Percentiles rank a stretch among this genome's conserved stretches.
Conservation (phyloP, 2,797 vertebrate genomes). For the Propithecus perrieri region DNA sequence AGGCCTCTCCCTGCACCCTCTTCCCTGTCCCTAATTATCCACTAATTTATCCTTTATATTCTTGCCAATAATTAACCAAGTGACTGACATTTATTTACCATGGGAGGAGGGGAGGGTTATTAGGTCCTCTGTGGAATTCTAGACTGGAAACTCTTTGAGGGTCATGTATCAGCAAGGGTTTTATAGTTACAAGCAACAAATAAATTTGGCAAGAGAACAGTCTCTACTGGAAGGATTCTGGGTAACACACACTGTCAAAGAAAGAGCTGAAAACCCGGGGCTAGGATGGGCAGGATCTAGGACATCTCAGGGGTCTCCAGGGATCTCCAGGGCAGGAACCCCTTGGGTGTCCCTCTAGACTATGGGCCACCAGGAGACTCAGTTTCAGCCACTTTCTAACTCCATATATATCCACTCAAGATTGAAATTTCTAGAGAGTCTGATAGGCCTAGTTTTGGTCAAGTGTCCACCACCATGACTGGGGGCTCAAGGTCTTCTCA, state of each 20-base stretch:
- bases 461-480: background rate
- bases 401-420: background rate
- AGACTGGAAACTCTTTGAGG: background rate
- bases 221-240: background rate
- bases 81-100: background rate
- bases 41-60: background rate
- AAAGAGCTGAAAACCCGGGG: background rate
- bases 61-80: background rate
- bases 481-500: background rate
- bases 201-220: background rate
- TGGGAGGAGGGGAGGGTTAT: rapidly evolving
- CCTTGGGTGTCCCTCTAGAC: background rate
- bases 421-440: background rate
- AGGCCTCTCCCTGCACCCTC: background rate
- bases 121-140: background rate
- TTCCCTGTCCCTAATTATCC: background rate
- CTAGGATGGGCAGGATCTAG: no score
- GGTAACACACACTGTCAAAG: background rate
- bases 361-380: background rate
- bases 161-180: background rate
- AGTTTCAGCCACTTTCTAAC: background rate
- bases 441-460: background rate
- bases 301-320: background rate
- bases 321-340: background rate
- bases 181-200: background rate